Percentiles rank a stretch among this genome's conserved stretches.
Evolutionary conservation across 2,113 vertebrate genomes (phyloP).

Genomic region (Vombatus ursinus): DNA sequence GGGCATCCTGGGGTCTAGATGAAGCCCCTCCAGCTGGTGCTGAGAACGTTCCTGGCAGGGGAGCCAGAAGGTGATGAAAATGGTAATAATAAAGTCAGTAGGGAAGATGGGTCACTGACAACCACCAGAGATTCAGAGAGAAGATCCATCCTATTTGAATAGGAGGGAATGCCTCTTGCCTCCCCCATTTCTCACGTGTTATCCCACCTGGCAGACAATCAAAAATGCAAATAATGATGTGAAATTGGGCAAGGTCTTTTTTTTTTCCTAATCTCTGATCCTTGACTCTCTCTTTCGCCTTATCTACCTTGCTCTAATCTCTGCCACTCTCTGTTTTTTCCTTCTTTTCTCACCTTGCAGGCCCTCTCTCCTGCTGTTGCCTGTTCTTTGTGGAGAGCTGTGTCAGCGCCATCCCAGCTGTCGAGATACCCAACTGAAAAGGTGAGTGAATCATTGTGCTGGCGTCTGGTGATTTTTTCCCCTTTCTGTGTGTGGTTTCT

Average conservation of each 20-base stretch:
- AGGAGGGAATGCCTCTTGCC: background rate
- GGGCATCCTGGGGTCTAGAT: background rate
- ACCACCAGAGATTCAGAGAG: background rate
- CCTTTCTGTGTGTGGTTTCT: constrained; percentile 34
- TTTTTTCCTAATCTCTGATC: background rate
- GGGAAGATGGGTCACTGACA: constrained; percentile 8
- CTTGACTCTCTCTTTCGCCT: accelerated
- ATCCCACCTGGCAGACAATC: background rate
- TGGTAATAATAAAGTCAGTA: constrained; percentile 2
- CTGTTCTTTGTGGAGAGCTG: constrained; percentile 1
- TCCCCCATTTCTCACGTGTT: background rate
- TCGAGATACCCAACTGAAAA: constrained; percentile 8
- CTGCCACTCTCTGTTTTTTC: background rate
- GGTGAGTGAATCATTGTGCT: constrained; percentile 38
- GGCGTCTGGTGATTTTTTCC: constrained; percentile 37
- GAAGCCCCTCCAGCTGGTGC: background rate
- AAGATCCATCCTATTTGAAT: background rate
- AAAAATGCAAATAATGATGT: background rate
- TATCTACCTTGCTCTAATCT: background rate
- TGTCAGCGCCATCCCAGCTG: constrained; percentile 3
- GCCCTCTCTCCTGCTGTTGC: background rate
- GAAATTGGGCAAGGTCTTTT: background rate
- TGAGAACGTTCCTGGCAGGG: background rate
- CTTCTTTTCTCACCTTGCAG: background rate
- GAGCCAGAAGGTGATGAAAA: background rate